A percentile compares a stretch with the other conserved stretches of the same genome.
Evolutionary conservation across 2,888 invertebrate species (phyloP).

Genomic region (Heliconius charithonia): DNA sequence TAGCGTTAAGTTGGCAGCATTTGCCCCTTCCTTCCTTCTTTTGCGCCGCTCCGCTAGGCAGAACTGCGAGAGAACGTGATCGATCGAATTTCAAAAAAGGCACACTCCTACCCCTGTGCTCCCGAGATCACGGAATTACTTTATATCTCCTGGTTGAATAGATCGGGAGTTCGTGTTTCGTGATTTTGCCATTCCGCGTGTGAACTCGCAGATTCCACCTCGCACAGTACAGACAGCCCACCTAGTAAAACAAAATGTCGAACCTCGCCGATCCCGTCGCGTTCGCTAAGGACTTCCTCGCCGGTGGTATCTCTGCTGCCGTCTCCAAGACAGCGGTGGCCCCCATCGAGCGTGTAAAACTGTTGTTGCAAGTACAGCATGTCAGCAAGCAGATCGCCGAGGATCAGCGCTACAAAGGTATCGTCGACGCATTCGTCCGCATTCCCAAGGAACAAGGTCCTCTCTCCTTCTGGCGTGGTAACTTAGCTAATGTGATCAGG

Average conservation of each 20-base stretch:
- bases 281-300: slow-evolving; percentile 96
- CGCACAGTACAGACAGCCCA: slow-evolving; percentile 63
- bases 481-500: slow-evolving; percentile 97
- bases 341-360: slow-evolving; percentile 97
- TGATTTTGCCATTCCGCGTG: slow-evolving; percentile 79
- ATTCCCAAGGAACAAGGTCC: slow-evolving; percentile 95
- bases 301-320: slow-evolving; percentile 96
- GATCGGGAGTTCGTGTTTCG: slow-evolving; percentile 82
- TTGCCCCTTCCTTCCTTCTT: slow-evolving; percentile 82
- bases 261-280: slow-evolving; percentile 89
- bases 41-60: slow-evolving; percentile 80
- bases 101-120: slow-evolving; percentile 83
- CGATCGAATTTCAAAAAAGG: slow-evolving; percentile 84
- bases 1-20: slow-evolving; percentile 74
- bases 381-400: slow-evolving; percentile 95
- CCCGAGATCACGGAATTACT: slow-evolving; percentile 81
- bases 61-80: slow-evolving; percentile 82
- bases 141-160: slow-evolving; percentile 76
- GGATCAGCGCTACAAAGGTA: slow-evolving; percentile 96
- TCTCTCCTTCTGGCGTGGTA: slow-evolving; percentile 96
- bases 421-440: slow-evolving; percentile 94
- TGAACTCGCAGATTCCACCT: slow-evolving; percentile 65
- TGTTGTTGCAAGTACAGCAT: slow-evolving; percentile 97
- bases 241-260: slow-evolving; percentile 77
- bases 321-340: slow-evolving; percentile 98